Evolutionary conservation across 2,888 invertebrate genomes (phyloP).

Genomic region (Sphaerophoria rueppellii): DNA sequence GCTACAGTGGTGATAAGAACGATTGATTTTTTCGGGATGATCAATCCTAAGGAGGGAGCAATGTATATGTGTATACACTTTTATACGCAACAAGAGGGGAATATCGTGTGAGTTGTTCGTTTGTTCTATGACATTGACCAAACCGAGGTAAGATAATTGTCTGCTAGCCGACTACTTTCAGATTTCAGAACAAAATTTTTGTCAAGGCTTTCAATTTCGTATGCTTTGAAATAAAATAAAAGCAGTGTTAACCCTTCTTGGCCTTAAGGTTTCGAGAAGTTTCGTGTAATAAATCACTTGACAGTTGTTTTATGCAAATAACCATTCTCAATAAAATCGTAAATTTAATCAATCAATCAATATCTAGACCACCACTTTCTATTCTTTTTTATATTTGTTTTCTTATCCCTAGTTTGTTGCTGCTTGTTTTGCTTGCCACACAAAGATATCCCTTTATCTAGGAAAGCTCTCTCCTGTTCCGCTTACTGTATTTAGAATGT

Average conservation of each 20-base stretch:
- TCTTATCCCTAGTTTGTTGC: neutral
- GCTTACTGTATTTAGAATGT: neutral
- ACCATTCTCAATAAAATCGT: slow-evolving; percentile 9
- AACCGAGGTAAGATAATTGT: too few species aligned
- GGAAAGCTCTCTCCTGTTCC: neutral
- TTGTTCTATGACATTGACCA: too few species aligned
- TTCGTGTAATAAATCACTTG: slow-evolving; percentile 20
- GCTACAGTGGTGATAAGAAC: too few species aligned
- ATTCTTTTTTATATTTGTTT: neutral
- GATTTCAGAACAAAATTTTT: too few species aligned
- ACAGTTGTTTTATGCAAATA: slow-evolving; percentile 13
- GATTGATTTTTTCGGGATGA: too few species aligned
- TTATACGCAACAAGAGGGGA: too few species aligned
- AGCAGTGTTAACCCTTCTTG: neutral
- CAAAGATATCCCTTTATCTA: neutral
- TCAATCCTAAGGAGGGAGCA: too few species aligned
- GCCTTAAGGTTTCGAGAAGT: neutral
- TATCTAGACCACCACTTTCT: neutral
- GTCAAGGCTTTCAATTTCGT: too few species aligned
- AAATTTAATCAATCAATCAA: slow-evolving; percentile 35
- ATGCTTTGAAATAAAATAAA: neutral
- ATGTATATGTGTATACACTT: too few species aligned
- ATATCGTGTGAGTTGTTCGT: too few species aligned
- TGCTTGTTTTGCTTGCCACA: slow-evolving; percentile 7
- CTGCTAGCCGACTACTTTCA: too few species aligned